A percentile compares a stretch with the other conserved stretches of the same genome.
Conservation (phyloP, 2,888 invertebrate genomes). For the Pyrrhia umbra region DNA sequence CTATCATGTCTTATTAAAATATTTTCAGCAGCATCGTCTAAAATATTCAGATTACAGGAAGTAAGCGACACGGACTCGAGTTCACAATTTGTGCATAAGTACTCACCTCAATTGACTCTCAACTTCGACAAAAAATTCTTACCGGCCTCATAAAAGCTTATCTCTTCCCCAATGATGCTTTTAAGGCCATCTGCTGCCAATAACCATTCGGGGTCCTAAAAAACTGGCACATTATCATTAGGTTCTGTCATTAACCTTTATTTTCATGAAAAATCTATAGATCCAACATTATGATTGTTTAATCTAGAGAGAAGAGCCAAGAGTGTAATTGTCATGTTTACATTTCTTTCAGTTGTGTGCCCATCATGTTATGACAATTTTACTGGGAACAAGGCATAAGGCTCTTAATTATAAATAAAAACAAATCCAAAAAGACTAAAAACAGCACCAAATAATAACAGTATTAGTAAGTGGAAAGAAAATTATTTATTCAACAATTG, state of each 20-base stretch:
- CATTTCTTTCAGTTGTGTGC: constrained; percentile 10
- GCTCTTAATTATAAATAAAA: no score
- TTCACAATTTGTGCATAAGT: constrained; percentile 19
- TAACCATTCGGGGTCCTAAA: constrained; percentile 50
- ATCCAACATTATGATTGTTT: constrained; percentile 44
- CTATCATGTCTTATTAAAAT: neutral
- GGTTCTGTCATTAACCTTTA: constrained; percentile 50
- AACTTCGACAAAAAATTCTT: constrained; percentile 46
- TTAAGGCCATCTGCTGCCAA: constrained; percentile 56
- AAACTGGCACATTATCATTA: constrained; percentile 54
- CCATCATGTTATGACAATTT: no score
- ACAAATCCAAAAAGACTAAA: no score
- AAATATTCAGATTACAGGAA: neutral
- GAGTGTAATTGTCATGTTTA: constrained; percentile 10
- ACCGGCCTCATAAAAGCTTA: constrained; percentile 58
- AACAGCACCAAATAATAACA: no score
- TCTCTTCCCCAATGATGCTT: constrained; percentile 52
- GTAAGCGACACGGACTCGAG: neutral
- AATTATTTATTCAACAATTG: constrained; percentile 26
- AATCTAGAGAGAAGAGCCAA: constrained; percentile 28
- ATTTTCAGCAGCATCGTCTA: neutral
- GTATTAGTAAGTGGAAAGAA: neutral
- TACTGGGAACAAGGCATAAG: no score
- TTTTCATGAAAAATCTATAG: constrained; percentile 57
- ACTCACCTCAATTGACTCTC: constrained; percentile 8